Percentiles rank a stretch among this genome's conserved stretches.
phyloP scores from a whole-genome alignment of 2,888 invertebrate species.

The Conus canariensis region DNA sequence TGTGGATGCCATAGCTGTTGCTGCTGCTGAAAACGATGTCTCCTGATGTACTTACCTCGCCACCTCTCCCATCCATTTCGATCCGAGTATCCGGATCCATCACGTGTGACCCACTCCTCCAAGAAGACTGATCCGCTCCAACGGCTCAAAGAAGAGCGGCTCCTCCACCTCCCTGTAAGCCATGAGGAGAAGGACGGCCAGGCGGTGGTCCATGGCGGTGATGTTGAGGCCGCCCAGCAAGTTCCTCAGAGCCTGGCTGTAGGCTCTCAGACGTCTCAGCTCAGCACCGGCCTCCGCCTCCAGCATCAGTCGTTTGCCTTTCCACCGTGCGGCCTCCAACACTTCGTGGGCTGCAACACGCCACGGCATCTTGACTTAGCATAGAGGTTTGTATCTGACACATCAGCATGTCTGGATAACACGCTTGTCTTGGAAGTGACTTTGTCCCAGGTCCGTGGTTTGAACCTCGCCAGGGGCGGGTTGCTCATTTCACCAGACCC shows the following conservation, averaged over 20 bases:
- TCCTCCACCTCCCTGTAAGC: not conserved
- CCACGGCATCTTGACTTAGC: no score
- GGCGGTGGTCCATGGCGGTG: constrained; percentile 3
- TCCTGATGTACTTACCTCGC: no score
- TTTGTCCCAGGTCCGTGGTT: not conserved
- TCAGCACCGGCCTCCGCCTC: constrained; percentile 4
- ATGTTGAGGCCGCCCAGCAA: constrained; percentile 2
- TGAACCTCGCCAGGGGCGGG: no score
- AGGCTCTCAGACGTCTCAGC: not conserved
- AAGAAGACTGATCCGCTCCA: not conserved
- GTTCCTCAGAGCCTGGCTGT: constrained; percentile 11
- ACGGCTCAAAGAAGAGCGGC: not conserved
- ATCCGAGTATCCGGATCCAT: no score
- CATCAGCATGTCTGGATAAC: no score
- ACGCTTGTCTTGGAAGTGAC: no score
- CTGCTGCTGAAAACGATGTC: not conserved
- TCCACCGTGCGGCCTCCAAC: not conserved
- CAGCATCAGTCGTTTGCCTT: not conserved
- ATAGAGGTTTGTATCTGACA: no score
- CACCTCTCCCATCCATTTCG: no score
- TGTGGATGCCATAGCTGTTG: not conserved
- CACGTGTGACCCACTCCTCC: not conserved
- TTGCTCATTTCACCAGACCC: no score
- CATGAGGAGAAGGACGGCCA: constrained; percentile 11
- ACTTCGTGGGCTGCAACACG: not conserved